Percentiles rank a stretch among this genome's conserved stretches.
phyloP scores from a whole-genome alignment of 2,888 invertebrate genomes.

The Adineta ricciae region DNA sequence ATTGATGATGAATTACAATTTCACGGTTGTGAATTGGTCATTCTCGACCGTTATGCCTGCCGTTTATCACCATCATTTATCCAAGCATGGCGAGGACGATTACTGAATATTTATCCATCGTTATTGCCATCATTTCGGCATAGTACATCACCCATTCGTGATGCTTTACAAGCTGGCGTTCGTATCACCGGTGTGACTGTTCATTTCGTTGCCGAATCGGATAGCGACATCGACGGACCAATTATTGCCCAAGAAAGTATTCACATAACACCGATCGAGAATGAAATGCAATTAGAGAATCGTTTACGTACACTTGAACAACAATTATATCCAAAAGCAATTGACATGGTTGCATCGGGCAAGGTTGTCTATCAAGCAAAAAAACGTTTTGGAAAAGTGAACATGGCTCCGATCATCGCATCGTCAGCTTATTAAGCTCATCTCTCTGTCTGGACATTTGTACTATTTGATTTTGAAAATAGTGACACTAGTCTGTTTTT shows the following conservation, averaged over 20 bases:
- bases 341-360: slow-evolving; percentile 60
- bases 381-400: background rate
- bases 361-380: background rate
- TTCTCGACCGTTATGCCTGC: background rate
- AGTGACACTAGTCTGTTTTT: background rate
- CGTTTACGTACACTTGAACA: slow-evolving; percentile 71
- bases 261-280: slow-evolving; percentile 65
- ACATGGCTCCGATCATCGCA: background rate
- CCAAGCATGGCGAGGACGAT: slow-evolving; percentile 65
- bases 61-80: slow-evolving; percentile 42
- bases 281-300: slow-evolving; percentile 62
- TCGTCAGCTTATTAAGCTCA: background rate
- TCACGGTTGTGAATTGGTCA: background rate
- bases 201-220: slow-evolving; percentile 61
- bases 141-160: slow-evolving; percentile 63
- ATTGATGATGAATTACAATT: slow-evolving; percentile 17
- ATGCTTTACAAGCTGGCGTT: slow-evolving; percentile 76
- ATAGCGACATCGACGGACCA: slow-evolving; percentile 47
- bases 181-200: slow-evolving; percentile 80
- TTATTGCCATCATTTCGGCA: slow-evolving; percentile 68
- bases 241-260: slow-evolving; percentile 76
- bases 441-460: background rate
- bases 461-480: background rate
- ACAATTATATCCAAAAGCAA: slow-evolving; percentile 69
- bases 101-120: slow-evolving; percentile 89